These are phyloP conservation scores for Ichneumoninae sp. DNA, from an alignment of 2,888 invertebrate genomes.

Conservation along the genomic window DNA sequence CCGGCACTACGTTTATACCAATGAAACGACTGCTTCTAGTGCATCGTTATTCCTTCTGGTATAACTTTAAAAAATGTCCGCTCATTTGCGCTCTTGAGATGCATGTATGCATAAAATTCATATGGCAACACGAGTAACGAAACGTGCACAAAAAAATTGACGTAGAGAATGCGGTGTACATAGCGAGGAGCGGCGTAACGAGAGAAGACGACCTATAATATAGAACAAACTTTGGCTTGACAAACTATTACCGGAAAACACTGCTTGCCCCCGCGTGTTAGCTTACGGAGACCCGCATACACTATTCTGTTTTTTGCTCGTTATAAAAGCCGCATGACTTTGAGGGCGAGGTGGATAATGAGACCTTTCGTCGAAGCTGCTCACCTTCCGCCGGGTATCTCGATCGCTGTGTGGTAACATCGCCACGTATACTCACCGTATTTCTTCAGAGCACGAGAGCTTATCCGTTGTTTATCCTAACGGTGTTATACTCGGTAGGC, in stretches of 20 bases:
- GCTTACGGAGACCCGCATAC: background rate
- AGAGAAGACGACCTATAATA: background rate
- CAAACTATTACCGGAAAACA: conserved; percentile 47
- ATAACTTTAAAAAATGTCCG: background rate
- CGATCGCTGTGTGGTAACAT: conserved; percentile 44
- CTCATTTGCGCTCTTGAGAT: background rate
- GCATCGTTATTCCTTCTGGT: background rate
- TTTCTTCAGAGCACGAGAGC: conserved; percentile 8
- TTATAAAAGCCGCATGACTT: conserved; percentile 52
- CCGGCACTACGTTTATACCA: too few species aligned
- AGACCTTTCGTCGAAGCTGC: conserved; percentile 50
- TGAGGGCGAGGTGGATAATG: conserved; percentile 52
- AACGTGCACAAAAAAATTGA: background rate
- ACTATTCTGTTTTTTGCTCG: conserved; percentile 55
- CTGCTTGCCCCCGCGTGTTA: conserved; percentile 14
- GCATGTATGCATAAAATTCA: background rate
- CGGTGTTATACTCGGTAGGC: background rate
- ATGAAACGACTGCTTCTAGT: too few species aligned
- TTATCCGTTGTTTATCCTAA: conserved; percentile 33
- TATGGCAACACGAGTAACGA: background rate
- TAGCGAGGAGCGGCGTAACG: background rate
- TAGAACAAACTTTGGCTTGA: conserved; percentile 13
- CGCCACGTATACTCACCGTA: conserved; percentile 3
- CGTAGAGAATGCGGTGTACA: background rate
- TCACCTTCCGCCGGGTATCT: conserved; percentile 44